Conservation (phyloP, 2,113 vertebrate genomes). For the Petrocephalus zakoni region DNA sequence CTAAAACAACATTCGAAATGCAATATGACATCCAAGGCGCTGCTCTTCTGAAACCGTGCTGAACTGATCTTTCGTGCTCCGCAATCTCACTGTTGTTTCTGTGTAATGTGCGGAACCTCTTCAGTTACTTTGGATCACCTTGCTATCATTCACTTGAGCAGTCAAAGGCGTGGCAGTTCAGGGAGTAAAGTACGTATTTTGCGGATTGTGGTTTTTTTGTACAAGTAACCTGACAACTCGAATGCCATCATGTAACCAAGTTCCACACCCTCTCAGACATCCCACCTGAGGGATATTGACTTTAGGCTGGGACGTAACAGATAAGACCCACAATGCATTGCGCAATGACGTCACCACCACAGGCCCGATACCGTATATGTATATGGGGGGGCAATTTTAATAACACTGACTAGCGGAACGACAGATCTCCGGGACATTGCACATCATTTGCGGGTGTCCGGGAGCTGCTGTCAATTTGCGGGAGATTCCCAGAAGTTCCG, state of each 20-base stretch:
- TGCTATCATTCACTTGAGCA: not conserved
- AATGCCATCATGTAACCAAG: not conserved
- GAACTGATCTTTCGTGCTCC: not conserved
- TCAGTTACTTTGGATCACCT: not conserved
- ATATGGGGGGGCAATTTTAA: no score
- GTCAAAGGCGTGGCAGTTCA: not conserved
- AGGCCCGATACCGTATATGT: no score
- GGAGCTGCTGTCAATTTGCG: no score
- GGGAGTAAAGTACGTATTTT: not conserved
- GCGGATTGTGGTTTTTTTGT: not conserved
- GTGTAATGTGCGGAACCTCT: not conserved
- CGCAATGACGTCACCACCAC: no score
- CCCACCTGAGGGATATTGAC: no score
- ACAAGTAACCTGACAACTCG: not conserved
- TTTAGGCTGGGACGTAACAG: no score
- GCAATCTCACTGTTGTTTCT: not conserved
- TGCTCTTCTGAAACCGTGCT: not conserved
- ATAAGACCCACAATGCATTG: no score
- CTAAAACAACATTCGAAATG: constrained; percentile 12
- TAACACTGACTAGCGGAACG: no score
- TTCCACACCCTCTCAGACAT: not conserved
- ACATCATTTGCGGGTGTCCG: no score
- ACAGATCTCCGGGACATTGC: no score
- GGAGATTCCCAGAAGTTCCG: no score
- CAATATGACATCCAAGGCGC: not conserved